phyloP scores from a whole-genome alignment of 2,797 vertebrate genomes.

The Sparus aurata region DNA sequence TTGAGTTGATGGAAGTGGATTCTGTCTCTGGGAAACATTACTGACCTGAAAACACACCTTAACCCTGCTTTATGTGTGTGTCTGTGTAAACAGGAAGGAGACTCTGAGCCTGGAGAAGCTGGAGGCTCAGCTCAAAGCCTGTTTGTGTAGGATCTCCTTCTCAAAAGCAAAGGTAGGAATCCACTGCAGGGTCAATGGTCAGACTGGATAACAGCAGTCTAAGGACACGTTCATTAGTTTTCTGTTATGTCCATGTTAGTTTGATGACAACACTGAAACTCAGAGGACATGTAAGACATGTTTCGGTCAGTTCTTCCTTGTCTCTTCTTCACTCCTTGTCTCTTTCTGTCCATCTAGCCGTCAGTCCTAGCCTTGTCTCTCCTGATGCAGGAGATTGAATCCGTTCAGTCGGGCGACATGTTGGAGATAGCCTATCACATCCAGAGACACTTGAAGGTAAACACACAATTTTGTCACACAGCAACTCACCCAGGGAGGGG shows the following conservation, averaged over 20 bases:
- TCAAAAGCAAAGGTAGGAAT: constrained; percentile 96
- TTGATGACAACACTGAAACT: background rate
- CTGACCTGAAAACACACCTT: background rate
- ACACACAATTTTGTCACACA: background rate
- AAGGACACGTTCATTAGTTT: background rate
- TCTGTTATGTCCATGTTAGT: background rate
- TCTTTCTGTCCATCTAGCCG: constrained; percentile 82
- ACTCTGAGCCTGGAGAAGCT: constrained; percentile 93
- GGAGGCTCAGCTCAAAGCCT: constrained; percentile 98
- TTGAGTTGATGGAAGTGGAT: background rate
- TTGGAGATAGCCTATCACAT: constrained; percentile 91
- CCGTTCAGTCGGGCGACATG: constrained; percentile 90
- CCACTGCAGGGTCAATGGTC: background rate
- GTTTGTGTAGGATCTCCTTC: constrained; percentile 93
- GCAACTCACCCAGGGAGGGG: background rate
- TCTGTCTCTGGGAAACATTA: background rate
- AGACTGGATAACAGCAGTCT: background rate
- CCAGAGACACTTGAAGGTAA: constrained; percentile 96
- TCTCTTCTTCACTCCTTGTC: background rate
- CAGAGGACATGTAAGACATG: background rate
- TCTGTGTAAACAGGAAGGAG: constrained; percentile 87
- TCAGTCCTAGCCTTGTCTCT: constrained; percentile 96
- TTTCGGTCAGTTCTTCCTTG: background rate
- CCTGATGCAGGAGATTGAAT: constrained; percentile 92
- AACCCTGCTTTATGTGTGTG: constrained; percentile 10